A percentile compares a stretch with the other conserved stretches of the same genome.
These are phyloP conservation scores for Daboia siamensis DNA, from an alignment of 2,113 vertebrate genomes.

Conservation along the genomic window DNA sequence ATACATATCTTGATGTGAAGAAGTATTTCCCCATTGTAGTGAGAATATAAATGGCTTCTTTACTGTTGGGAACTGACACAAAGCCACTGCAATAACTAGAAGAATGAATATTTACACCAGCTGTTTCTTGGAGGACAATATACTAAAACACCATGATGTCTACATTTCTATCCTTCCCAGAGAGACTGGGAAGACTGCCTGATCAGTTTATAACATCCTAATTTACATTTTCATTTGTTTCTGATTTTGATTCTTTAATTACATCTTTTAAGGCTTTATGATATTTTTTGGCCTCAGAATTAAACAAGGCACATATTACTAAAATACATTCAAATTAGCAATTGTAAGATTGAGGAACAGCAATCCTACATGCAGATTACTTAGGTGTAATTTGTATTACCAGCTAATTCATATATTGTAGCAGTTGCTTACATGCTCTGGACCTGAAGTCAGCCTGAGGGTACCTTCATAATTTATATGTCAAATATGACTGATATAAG, in stretches of 20 bases:
- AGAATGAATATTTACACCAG: background rate
- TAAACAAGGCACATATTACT: background rate
- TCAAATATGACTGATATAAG: no score
- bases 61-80: background rate
- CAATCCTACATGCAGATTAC: background rate
- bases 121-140: background rate
- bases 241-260: background rate
- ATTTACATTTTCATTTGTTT: background rate
- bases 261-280: background rate
- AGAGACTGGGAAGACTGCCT: background rate
- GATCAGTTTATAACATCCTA: background rate
- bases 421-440: background rate
- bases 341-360: background rate
- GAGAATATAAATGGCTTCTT: background rate
- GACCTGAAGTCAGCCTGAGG: background rate
- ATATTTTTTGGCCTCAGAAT: background rate
- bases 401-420: background rate
- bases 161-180: background rate
- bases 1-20: background rate
- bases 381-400: background rate
- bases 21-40: background rate
- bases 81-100: background rate
- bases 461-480: background rate
- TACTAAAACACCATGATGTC: background rate
- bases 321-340: background rate